Percentiles rank a stretch among this genome's conserved stretches.
Evolutionary conservation across 2,113 vertebrate genomes (phyloP).

Genomic region (Steatornis caripensis): DNA sequence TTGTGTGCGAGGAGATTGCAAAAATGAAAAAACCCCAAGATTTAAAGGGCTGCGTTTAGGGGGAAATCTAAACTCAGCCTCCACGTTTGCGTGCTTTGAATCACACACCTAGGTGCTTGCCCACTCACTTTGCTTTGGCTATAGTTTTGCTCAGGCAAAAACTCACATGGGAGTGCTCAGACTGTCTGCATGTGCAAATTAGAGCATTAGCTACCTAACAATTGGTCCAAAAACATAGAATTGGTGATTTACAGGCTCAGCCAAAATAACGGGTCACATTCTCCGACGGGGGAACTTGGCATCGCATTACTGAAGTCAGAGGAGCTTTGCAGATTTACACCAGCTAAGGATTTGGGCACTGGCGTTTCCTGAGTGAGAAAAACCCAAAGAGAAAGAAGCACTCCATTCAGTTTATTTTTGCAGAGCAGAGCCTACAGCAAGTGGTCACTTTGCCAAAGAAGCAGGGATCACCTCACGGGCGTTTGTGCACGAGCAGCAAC

Average conservation of each 20-base stretch:
- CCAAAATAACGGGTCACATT: conserved; percentile 4
- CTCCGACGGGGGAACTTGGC: conserved; percentile 8
- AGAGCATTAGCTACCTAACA: conserved; percentile 40
- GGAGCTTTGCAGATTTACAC: conserved; percentile 52
- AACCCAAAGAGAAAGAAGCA: conserved; percentile 27
- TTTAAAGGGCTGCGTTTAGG: neutral
- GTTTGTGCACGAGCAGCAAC: conserved; percentile 1
- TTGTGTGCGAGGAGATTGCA: neutral
- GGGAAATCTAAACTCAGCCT: conserved; percentile 18
- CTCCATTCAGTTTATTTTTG: conserved; percentile 40
- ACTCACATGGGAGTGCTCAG: conserved; percentile 4
- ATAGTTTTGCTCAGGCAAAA: neutral
- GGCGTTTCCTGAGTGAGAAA: conserved; percentile 59
- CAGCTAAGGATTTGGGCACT: conserved; percentile 27
- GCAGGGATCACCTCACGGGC: neutral
- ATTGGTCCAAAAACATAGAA: conserved; percentile 23
- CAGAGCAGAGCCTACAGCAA: conserved; percentile 28
- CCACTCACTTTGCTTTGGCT: conserved; percentile 30
- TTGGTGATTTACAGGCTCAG: neutral
- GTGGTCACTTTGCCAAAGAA: conserved; percentile 8
- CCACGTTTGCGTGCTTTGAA: neutral
- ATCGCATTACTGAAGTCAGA: neutral
- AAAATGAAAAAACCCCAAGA: neutral
- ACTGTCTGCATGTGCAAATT: neutral
- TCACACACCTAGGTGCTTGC: conserved; percentile 24